phyloP scores from a whole-genome alignment of 2,888 invertebrate genomes.

The Mimumesa dahlbomi region DNA sequence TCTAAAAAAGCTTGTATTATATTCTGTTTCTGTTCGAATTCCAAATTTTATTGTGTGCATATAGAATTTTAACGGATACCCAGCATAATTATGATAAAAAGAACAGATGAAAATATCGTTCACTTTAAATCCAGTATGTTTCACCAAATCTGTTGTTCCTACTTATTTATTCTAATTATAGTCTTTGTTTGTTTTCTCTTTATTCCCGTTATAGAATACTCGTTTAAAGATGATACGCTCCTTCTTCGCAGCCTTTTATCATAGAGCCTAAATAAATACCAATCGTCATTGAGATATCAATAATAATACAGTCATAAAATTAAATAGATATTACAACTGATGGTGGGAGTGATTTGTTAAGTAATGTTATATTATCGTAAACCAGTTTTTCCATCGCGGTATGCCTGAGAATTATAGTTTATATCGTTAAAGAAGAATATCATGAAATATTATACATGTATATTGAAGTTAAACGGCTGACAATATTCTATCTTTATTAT shows the following conservation, averaged over 20 bases:
- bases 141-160: conserved; percentile 50
- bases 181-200: conserved; percentile 29
- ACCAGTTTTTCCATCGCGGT: conserved; percentile 55
- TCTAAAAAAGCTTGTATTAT: no score
- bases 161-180: conserved; percentile 53
- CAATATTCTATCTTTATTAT: conserved; percentile 21
- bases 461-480: conserved; percentile 7
- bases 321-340: conserved; percentile 49
- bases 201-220: conserved; percentile 15
- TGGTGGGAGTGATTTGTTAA: conserved; percentile 48
- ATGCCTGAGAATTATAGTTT: conserved; percentile 18
- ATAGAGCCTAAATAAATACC: conserved; percentile 61
- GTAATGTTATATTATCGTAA: conserved; percentile 43
- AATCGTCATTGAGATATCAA: conserved; percentile 50
- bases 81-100: no score
- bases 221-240: conserved; percentile 48
- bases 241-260: conserved; percentile 63
- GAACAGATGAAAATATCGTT: conserved; percentile 27
- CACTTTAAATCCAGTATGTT: conserved; percentile 38
- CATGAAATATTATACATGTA: conserved; percentile 7
- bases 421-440: conserved; percentile 25
- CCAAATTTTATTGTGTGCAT: conserved; percentile 30
- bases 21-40: conserved; percentile 12
- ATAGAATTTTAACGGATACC: conserved; percentile 18
- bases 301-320: conserved; percentile 45